Evolutionary conservation across 2,113 vertebrate species (phyloP).

Genomic region (Anser cygnoides): DNA sequence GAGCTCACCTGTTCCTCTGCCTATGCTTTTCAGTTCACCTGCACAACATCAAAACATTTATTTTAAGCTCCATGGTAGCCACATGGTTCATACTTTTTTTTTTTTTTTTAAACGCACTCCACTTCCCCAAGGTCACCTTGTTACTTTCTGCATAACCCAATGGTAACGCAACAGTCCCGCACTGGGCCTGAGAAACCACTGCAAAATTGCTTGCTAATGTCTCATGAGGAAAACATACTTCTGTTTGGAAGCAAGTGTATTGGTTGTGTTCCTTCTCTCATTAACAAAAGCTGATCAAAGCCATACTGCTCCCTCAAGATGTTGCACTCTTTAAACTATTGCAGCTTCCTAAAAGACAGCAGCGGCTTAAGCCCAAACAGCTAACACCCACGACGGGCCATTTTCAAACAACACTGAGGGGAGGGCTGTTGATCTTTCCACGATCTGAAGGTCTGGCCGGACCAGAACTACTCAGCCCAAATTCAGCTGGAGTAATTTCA

Average conservation of each 20-base stretch:
- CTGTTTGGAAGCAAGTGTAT: neutral
- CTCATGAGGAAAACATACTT: neutral
- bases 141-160: rapidly evolving
- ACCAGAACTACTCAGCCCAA: neutral
- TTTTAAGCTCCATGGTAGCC: rapidly evolving
- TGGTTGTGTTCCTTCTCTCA: neutral
- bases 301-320: neutral
- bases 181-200: neutral
- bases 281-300: neutral
- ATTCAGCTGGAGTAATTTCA: neutral
- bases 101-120: neutral
- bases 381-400: rapidly evolving
- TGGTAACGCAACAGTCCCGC: too few species aligned
- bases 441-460: neutral
- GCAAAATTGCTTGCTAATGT: neutral
- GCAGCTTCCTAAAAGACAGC: neutral
- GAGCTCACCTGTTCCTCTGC: rapidly evolving
- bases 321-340: neutral
- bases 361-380: neutral
- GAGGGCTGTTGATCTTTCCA: neutral
- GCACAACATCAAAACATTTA: rapidly evolving
- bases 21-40: rapidly evolving
- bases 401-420: neutral
- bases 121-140: rapidly evolving
- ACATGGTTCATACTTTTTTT: neutral